Percentiles rank a stretch among this genome's conserved stretches.
These are phyloP conservation scores for Pseudopipra pipra DNA, from an alignment of 2,113 vertebrate species.

Conservation along the genomic window DNA sequence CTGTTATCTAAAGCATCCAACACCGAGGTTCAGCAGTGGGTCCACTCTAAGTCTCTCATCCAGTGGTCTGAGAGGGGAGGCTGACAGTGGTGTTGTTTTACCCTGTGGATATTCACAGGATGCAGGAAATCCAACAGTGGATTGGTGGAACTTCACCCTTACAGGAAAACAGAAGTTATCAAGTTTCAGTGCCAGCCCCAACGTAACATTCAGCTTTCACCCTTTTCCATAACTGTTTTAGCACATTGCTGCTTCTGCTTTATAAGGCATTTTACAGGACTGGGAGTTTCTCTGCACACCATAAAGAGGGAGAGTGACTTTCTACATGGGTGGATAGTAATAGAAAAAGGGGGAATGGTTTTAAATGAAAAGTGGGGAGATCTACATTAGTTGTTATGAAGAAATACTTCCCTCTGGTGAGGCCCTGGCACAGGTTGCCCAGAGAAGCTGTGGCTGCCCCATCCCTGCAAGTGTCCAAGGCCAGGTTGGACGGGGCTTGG, in stretches of 20 bases:
- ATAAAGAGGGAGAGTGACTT: background rate
- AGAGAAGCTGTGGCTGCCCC: background rate
- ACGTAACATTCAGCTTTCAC: background rate
- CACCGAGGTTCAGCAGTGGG: background rate
- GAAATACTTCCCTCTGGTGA: accelerated
- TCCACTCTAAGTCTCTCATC: background rate
- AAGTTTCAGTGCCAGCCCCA: background rate
- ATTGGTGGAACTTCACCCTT: background rate
- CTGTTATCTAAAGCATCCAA: background rate
- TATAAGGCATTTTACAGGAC: background rate
- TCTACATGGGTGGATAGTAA: background rate
- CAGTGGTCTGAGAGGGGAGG: background rate
- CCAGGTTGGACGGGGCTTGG: accelerated
- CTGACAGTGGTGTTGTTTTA: background rate
- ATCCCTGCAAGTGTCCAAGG: background rate
- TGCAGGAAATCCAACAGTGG: background rate
- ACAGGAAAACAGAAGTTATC: background rate
- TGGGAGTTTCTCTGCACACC: accelerated
- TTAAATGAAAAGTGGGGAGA: background rate
- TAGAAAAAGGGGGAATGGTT: background rate
- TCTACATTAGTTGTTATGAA: background rate
- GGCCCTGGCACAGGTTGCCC: background rate
- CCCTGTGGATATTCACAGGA: background rate
- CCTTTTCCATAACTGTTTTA: background rate
- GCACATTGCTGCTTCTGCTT: background rate